Conservation (phyloP, 2,113 vertebrate genomes). For the Callipepla squamata region DNA sequence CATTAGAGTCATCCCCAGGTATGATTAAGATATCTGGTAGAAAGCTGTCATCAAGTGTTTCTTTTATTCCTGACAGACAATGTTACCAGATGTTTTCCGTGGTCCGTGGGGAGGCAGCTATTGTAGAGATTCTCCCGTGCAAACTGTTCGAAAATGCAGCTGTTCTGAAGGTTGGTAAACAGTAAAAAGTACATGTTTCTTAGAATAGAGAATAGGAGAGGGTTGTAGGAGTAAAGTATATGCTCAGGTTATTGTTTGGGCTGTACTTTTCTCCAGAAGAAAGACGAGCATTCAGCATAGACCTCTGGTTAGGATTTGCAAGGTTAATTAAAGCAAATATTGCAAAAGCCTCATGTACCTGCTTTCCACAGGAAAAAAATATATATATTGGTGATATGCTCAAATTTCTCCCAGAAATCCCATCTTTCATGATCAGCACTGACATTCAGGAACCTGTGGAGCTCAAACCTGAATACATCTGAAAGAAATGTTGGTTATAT, state of each 20-base stretch:
- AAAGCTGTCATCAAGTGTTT: neutral
- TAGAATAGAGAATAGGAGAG: neutral
- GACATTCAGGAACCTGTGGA: neutral
- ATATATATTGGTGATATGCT: fast-evolving
- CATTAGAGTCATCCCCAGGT: neutral
- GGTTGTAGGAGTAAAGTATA: neutral
- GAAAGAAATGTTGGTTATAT: neutral
- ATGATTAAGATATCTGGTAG: neutral
- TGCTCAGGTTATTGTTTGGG: neutral
- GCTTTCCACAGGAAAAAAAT: neutral
- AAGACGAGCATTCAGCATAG: neutral
- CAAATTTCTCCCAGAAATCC: neutral
- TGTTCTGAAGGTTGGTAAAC: slow-evolving; percentile 85
- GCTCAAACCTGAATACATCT: neutral
- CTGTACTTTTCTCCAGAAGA: neutral
- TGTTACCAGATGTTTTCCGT: slow-evolving; percentile 95
- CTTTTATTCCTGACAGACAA: slow-evolving; percentile 83
- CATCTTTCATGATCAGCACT: neutral
- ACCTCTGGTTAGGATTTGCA: neutral
- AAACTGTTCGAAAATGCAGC: slow-evolving; percentile 88
- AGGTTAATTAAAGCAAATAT: neutral
- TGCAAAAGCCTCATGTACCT: neutral
- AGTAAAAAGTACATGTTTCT: neutral
- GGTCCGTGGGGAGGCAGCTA: slow-evolving; percentile 92
- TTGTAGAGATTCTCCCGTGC: slow-evolving; percentile 94